phyloP scores from a whole-genome alignment of 2,797 vertebrate species.

The Pseudochromis fuscus region DNA sequence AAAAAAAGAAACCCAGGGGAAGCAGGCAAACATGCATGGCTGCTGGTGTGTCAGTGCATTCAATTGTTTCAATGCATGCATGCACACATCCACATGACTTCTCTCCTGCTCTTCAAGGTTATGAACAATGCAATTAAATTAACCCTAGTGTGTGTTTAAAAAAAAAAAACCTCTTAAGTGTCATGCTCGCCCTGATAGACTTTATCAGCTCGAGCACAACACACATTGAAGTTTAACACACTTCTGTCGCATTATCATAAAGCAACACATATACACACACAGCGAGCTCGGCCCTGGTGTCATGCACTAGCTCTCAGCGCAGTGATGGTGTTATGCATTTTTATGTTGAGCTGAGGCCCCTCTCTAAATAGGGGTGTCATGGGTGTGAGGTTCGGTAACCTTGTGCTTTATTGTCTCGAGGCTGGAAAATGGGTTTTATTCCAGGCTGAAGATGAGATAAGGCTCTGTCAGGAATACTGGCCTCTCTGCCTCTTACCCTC shows the following conservation, averaged over 20 bases:
- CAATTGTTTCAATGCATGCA: conserved; percentile 32
- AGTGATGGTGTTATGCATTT: conserved; percentile 79
- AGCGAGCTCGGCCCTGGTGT: conserved; percentile 48
- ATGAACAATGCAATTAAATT: conserved; percentile 46
- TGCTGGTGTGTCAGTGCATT: not conserved
- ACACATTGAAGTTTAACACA: conserved; percentile 38
- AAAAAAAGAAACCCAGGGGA: conserved; percentile 22
- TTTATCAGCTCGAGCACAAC: conserved; percentile 39
- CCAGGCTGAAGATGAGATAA: conserved; percentile 85
- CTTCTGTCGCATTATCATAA: conserved; percentile 53
- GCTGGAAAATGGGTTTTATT: conserved; percentile 86
- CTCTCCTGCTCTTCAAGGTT: conserved; percentile 41
- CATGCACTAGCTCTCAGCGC: conserved; percentile 52
- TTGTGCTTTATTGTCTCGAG: conserved; percentile 84
- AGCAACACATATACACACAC: conserved; percentile 34
- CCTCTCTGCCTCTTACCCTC: conserved; percentile 76
- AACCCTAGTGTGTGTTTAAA: conserved; percentile 8
- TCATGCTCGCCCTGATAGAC: conserved; percentile 7
- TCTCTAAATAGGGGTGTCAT: conserved; percentile 83
- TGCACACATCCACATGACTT: not conserved
- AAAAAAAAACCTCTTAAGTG: not conserved
- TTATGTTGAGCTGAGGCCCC: conserved; percentile 73
- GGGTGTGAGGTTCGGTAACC: conserved; percentile 81
- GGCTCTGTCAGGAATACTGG: conserved; percentile 80
- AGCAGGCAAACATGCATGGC: conserved; percentile 3